Conservation (phyloP, 2,113 vertebrate genomes). For the Hippocampus abdominalis region DNA sequence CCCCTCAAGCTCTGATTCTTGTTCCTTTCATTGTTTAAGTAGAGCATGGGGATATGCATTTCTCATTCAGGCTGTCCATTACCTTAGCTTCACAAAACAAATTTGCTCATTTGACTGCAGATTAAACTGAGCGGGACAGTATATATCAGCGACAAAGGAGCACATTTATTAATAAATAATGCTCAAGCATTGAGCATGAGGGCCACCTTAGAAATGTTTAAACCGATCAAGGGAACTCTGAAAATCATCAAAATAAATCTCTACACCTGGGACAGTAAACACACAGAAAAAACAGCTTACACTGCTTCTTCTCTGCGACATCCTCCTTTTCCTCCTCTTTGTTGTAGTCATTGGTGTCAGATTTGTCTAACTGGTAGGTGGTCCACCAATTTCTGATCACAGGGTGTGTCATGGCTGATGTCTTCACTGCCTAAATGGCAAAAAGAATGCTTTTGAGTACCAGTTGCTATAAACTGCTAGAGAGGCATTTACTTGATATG, state of each 20-base stretch:
- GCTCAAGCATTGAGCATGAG: neutral
- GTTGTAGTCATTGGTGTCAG: conserved; percentile 46
- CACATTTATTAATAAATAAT: neutral
- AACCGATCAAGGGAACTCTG: neutral
- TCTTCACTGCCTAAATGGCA: conserved; percentile 18
- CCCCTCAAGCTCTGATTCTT: neutral
- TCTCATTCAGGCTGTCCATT: conserved; percentile 8
- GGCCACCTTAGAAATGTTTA: neutral
- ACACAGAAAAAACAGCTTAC: conserved; percentile 47
- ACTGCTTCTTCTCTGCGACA: conserved; percentile 43
- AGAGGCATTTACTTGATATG: no score
- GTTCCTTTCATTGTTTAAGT: neutral
- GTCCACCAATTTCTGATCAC: conserved; percentile 45
- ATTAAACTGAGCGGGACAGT: neutral
- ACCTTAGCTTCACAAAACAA: conserved; percentile 4
- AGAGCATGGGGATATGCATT: neutral
- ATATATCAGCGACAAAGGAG: conserved; percentile 24
- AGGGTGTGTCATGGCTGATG: conserved; percentile 7
- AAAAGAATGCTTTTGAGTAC: neutral
- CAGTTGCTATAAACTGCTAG: no score
- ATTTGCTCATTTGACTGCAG: neutral
- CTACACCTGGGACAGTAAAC: neutral
- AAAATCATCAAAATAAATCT: no score
- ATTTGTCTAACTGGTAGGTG: conserved; percentile 28
- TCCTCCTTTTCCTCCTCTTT: conserved; percentile 52